These are phyloP conservation scores for Tapera naevia DNA, from an alignment of 2,797 vertebrate genomes.

Conservation along the genomic window DNA sequence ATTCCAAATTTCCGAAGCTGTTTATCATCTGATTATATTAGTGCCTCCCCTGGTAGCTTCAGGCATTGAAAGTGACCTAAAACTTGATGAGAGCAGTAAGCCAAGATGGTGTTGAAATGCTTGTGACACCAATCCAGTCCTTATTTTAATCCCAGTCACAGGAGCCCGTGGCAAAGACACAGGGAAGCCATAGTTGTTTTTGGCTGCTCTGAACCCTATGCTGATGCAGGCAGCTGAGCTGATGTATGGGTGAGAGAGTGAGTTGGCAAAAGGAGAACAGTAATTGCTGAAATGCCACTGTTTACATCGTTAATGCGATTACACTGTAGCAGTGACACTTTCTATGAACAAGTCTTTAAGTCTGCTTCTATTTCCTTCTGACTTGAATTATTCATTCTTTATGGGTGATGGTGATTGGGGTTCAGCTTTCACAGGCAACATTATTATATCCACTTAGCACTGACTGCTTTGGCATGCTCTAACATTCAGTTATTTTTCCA, in stretches of 20 bases:
- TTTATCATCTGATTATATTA: background rate
- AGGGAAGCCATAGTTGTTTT: background rate
- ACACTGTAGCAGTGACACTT: constrained; percentile 28
- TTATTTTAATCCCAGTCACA: background rate
- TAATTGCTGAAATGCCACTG: constrained; percentile 15
- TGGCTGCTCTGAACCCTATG: background rate
- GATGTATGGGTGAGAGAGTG: background rate
- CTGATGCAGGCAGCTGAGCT: background rate
- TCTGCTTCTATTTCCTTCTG: constrained; percentile 16
- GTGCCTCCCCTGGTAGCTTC: background rate
- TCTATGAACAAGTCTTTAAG: constrained; percentile 24
- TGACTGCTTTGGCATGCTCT: constrained; percentile 18
- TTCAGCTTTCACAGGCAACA: constrained; percentile 48
- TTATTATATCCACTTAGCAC: constrained; percentile 51
- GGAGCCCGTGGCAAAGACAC: background rate
- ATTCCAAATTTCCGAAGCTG: background rate
- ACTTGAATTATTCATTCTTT: constrained; percentile 53
- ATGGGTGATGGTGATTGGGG: constrained; percentile 13
- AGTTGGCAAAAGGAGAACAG: background rate
- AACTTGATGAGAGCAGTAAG: background rate
- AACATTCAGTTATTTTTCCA: constrained; percentile 7
- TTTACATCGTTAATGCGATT: constrained; percentile 48
- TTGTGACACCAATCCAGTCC: background rate
- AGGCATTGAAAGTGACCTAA: background rate
- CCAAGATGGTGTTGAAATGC: background rate